A percentile compares a stretch with the other conserved stretches of the same genome.
Conservation (phyloP, 2,888 invertebrate genomes). For the Hemithea aestivaria region DNA sequence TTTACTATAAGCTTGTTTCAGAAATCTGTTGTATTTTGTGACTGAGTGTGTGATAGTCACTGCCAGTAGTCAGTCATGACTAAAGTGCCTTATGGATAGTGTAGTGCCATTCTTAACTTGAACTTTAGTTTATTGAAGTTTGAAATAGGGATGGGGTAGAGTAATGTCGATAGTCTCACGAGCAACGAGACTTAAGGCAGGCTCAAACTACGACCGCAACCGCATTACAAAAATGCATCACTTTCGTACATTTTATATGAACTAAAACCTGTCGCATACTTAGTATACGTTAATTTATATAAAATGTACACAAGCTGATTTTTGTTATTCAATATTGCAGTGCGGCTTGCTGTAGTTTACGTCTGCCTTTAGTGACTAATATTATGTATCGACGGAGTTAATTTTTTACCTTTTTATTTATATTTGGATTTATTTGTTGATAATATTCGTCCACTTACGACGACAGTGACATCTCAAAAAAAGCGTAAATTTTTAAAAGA, state of each 20-base stretch:
- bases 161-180: slow-evolving; percentile 35
- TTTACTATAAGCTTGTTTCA: slow-evolving; percentile 1
- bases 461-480: too few relatives aligned
- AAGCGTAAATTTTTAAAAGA: too few relatives aligned
- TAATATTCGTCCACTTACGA: too few relatives aligned
- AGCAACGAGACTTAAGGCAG: slow-evolving; percentile 34
- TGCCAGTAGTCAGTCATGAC: slow-evolving; percentile 28
- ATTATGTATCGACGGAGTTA: slow-evolving; percentile 34
- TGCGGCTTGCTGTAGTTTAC: too few relatives aligned
- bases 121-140: slow-evolving; percentile 18
- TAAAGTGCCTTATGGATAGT: slow-evolving; percentile 23
- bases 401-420: slow-evolving; percentile 11
- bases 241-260: too few relatives aligned
- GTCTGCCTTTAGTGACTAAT: slow-evolving; percentile 31
- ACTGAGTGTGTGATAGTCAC: slow-evolving; percentile 23
- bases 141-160: slow-evolving; percentile 20
- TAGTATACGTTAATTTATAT: too few relatives aligned
- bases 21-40: slow-evolving; percentile 3
- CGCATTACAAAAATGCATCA: too few relatives aligned
- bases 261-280: too few relatives aligned
- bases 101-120: slow-evolving; percentile 19
- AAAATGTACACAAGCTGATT: too few relatives aligned
- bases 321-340: too few relatives aligned
- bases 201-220: too few relatives aligned
- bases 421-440: slow-evolving; percentile 6